Percentiles rank a stretch among this genome's conserved stretches.
These are phyloP conservation scores for Zosterops lateralis DNA, from an alignment of 2,113 vertebrate species.

Conservation along the genomic window DNA sequence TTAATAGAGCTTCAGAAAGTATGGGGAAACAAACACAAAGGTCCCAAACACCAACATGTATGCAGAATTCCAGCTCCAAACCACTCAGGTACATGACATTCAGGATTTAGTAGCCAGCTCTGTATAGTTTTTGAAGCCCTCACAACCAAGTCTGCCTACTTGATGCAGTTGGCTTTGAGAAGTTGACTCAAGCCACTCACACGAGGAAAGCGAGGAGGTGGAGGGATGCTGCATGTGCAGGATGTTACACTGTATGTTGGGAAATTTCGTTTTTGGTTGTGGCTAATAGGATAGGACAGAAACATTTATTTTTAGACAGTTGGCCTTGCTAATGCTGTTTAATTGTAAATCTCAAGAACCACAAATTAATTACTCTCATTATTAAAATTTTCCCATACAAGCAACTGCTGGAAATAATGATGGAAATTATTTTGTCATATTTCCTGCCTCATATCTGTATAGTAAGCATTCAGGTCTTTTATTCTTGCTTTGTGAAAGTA, in stretches of 20 bases:
- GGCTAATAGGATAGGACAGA: conserved; percentile 10
- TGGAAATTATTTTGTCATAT: conserved; percentile 3
- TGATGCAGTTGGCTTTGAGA: background rate
- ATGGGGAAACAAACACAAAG: background rate
- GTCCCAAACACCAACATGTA: background rate
- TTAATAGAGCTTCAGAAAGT: background rate
- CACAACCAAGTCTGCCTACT: background rate
- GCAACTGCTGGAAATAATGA: conserved; percentile 29
- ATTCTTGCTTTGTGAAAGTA: background rate
- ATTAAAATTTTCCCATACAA: conserved; percentile 12
- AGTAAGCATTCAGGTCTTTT: background rate
- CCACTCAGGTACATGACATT: background rate
- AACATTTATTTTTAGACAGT: conserved; percentile 16
- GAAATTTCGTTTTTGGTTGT: background rate
- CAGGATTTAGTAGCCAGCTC: background rate
- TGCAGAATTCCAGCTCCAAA: background rate
- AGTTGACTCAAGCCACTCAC: background rate
- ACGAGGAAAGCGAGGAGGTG: background rate
- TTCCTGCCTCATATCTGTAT: background rate
- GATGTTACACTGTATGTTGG: background rate
- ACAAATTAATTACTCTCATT: conserved; percentile 5
- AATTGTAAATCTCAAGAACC: background rate
- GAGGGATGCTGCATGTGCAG: background rate
- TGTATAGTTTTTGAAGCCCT: background rate
- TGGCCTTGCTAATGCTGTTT: background rate